phyloP scores from a whole-genome alignment of 92 coral and sea anemone species.

The Epizoanthus stellaris region DNA sequence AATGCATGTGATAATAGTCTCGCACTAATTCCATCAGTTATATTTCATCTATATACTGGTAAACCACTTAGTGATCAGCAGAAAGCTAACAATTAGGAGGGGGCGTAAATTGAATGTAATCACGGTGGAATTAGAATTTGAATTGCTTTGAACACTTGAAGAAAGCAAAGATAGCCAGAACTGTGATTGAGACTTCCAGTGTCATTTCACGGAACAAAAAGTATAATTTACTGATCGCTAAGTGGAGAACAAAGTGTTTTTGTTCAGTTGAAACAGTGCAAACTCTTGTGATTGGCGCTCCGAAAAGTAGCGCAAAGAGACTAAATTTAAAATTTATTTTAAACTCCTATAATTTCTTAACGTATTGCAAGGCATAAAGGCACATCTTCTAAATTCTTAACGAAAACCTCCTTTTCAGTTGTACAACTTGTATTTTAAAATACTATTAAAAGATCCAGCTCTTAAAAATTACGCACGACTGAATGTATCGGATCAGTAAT shows the following conservation, averaged over 20 bases:
- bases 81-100: neutral
- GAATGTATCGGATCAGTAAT: neutral
- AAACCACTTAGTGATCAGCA: constrained; percentile 15
- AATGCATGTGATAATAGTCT: constrained; percentile 5
- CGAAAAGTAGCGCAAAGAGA: neutral
- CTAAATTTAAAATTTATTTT: neutral
- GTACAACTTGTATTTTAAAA: constrained; percentile 34
- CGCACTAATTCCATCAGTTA: neutral
- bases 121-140: neutral
- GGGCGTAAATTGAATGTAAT: no score
- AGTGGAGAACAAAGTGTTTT: neutral
- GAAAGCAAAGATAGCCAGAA: neutral
- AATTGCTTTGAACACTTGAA: neutral
- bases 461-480: constrained; percentile 23
- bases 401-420: neutral
- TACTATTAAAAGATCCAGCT: constrained; percentile 17
- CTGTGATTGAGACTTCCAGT: neutral
- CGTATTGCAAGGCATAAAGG: neutral
- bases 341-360: constrained; percentile 6
- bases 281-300: neutral
- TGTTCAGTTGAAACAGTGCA: neutral
- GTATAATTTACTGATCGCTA: neutral
- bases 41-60: neutral
- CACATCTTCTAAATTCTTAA: neutral
- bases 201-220: neutral